phyloP scores from a whole-genome alignment of 2,797 vertebrate species.

The Masticophis lateralis region DNA sequence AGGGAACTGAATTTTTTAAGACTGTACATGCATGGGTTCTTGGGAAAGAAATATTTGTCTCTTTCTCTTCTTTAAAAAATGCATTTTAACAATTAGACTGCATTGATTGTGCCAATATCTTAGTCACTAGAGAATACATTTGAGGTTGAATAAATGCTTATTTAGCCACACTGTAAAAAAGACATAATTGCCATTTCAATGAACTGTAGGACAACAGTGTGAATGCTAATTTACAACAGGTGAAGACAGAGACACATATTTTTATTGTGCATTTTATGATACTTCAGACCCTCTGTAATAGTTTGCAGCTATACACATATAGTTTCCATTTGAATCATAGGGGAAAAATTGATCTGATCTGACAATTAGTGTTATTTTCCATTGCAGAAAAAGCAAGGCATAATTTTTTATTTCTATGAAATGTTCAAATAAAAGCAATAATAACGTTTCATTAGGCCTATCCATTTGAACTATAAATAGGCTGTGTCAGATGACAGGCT shows the following conservation, averaged over 20 bases:
- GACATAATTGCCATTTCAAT: neutral
- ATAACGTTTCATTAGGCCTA: conserved; percentile 21
- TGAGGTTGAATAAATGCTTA: neutral
- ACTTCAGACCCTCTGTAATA: neutral
- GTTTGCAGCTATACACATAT: neutral
- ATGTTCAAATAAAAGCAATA: conserved; percentile 23
- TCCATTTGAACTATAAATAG: conserved; percentile 26
- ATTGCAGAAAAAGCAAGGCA: neutral
- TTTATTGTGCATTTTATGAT: conserved; percentile 5
- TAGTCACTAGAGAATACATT: neutral
- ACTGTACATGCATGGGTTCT: neutral
- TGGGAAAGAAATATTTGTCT: neutral
- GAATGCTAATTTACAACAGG: neutral
- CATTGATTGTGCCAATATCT: neutral
- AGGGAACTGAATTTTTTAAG: neutral
- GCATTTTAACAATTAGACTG: neutral
- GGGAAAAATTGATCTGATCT: neutral
- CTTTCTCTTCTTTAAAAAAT: neutral
- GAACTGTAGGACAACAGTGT: neutral
- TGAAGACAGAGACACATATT: neutral
- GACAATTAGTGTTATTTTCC: conserved; percentile 1
- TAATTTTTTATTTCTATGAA: conserved; percentile 21
- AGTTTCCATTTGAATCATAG: neutral
- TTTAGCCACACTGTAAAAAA: conserved; percentile 13
- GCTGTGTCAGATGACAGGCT: conserved; percentile 26